Base-by-base conservation (phyloP, 2,888 invertebrate species). In the Lacanobia wlatinum region DNA sequence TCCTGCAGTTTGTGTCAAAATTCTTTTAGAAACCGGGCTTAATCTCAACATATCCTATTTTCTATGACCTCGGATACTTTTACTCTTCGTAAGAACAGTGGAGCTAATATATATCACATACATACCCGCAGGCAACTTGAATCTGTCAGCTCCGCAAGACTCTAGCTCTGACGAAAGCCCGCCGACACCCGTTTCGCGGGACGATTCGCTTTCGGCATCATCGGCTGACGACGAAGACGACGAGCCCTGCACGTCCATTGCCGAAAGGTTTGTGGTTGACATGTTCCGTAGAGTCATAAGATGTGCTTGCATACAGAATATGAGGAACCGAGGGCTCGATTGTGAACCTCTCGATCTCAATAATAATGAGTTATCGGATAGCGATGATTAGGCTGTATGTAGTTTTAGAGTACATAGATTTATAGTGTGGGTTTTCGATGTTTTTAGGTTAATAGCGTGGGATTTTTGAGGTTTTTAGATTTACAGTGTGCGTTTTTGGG, bases 211-310 rank as follows among this genome's bases (percentile, higher is more conserved):
- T 2, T 73, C 89, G 0, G 83, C 78, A 0, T 90, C 93, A 0
- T 90, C 91, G 0, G 89, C 90, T 0, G 92, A 91, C 64, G 94
- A 93, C 38, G 94, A 94, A n/a, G 91, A 91, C n/a, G 93, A 92
- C 0, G 93, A 92, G 0, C 87, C 88, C 1, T 7, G 81, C 0
- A 43, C 76, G 1, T 18, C 73, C 0, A 12, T 76, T 7, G 28
- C 68, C 16, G 89, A 91, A 18, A 90, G 89, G 93, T 91, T 76
- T 76, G 80, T 78, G 9, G 5, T 8, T 1, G 63, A 73, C 6
- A 0, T 75, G 4, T 18, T 76, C 3, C 61, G 46, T 5, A 38
- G 16, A 18, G 65, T 53, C 1, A 23, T 38, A 5, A 56, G 76
- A 1, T 10, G 28, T 0, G 71, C 73, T 9, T 59, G 50, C 34